phyloP scores from a whole-genome alignment of 2,113 vertebrate genomes.

The Scytalopus superciliaris region DNA sequence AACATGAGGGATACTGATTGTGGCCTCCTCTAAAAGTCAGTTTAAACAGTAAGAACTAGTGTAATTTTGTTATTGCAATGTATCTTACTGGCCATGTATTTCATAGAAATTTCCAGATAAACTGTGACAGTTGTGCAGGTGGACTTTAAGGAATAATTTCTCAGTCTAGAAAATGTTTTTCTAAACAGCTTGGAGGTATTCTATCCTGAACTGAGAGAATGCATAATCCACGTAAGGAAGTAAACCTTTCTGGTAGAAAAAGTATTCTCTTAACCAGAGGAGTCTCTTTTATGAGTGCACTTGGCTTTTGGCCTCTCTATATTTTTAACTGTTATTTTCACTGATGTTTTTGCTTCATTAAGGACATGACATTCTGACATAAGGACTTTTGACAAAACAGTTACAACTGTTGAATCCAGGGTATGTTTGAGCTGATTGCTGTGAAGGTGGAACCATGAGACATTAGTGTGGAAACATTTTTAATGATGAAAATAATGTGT shows the following conservation, averaged over 20 bases:
- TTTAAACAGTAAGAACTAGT: neutral
- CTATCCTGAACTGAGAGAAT: neutral
- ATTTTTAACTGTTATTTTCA: neutral
- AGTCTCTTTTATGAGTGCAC: neutral
- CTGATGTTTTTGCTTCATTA: neutral
- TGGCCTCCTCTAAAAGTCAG: neutral
- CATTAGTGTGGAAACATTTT: neutral
- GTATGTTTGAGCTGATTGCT: neutral
- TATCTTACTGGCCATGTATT: neutral
- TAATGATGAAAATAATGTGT: slow-evolving; percentile 11
- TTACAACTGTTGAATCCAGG: neutral
- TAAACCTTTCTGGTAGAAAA: neutral
- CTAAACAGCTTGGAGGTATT: neutral
- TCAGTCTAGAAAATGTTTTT: neutral
- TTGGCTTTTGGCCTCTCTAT: neutral
- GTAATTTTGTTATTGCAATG: neutral
- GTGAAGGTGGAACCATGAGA: neutral
- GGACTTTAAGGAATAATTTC: neutral
- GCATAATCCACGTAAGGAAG: rapidly evolving
- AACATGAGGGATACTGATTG: slow-evolving; percentile 11
- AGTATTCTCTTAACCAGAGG: neutral
- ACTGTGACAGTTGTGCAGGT: neutral
- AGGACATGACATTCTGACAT: neutral
- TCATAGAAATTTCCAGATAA: neutral
- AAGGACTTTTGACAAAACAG: neutral